Evolutionary conservation across 2,888 invertebrate genomes (phyloP).

Genomic region (Eupeodes latifasciatus): DNA sequence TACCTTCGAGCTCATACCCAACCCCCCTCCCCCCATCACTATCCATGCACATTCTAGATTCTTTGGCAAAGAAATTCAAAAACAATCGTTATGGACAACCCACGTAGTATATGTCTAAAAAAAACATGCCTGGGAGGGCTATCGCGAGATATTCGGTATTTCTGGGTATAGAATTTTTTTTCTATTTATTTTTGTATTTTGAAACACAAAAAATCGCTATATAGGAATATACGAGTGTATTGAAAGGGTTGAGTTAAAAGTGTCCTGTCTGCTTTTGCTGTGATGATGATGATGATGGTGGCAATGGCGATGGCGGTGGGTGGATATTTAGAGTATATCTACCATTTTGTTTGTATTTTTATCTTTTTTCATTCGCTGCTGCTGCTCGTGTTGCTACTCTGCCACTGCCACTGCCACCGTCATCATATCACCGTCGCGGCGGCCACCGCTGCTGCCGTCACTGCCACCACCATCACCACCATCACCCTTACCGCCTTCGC

Average conservation of each 20-base stretch:
- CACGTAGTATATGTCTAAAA: conserved; percentile 33
- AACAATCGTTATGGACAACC: conserved; percentile 72
- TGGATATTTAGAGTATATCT: conserved; percentile 56
- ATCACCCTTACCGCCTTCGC: not conserved
- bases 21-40: conserved; percentile 1
- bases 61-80: conserved; percentile 69
- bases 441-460: too few relatives aligned
- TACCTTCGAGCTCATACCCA: conserved; percentile 31
- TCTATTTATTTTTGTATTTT: not conserved
- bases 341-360: conserved; percentile 73
- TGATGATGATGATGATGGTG: conserved; percentile 12
- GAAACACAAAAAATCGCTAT: conserved; percentile 39
- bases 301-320: not conserved
- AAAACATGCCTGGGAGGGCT: conserved; percentile 61
- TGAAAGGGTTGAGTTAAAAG: conserved; percentile 66
- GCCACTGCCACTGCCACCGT: not conserved
- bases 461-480: too few relatives aligned
- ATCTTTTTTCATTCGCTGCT: conserved; percentile 48
- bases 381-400: conserved; percentile 18
- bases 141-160: conserved; percentile 60
- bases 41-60: conserved; percentile 24
- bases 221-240: conserved; percentile 28
- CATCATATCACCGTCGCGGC: not conserved
- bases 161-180: conserved; percentile 6
- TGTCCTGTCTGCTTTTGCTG: conserved; percentile 59